These are phyloP conservation scores for Drosophila arawakana DNA, from an alignment of 1,140 invertebrate species.

Conservation along the genomic window DNA sequence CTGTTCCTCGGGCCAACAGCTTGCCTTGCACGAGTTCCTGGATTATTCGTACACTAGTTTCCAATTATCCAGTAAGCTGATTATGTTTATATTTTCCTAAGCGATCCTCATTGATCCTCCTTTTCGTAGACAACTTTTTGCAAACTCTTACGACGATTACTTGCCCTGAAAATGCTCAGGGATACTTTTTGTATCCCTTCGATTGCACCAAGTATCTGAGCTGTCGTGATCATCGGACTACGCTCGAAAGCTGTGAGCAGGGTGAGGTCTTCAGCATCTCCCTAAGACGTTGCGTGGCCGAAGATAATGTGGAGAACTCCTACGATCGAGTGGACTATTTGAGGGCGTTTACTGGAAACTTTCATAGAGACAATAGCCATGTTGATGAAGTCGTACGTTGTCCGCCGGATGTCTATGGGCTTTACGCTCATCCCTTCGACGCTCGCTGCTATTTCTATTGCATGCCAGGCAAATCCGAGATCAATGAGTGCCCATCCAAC, in stretches of 20 bases:
- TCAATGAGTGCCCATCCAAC: conserved; percentile 44
- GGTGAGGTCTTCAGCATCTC: conserved; percentile 68
- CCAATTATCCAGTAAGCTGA: conserved; percentile 50
- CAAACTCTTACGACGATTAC: conserved; percentile 39
- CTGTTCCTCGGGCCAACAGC: conserved; percentile 23
- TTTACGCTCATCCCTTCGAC: conserved; percentile 85
- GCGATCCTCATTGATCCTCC: conserved; percentile 34
- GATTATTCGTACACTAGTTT: conserved; percentile 35
- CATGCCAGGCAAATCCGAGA: conserved; percentile 85
- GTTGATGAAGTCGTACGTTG: conserved; percentile 39
- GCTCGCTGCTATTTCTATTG: conserved; percentile 89
- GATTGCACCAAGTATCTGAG: conserved; percentile 88
- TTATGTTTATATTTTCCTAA: not conserved
- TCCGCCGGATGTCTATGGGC: conserved; percentile 51
- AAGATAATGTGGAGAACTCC: conserved; percentile 26
- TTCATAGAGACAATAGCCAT: conserved; percentile 39
- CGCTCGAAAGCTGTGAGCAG: conserved; percentile 86
- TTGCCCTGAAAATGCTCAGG: conserved; percentile 66
- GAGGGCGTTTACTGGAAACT: not conserved
- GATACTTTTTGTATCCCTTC: conserved; percentile 86
- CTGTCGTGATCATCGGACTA: conserved; percentile 86
- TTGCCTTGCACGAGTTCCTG: conserved; percentile 44
- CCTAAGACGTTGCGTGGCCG: conserved; percentile 44
- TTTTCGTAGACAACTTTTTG: conserved; percentile 32
- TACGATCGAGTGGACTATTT: conserved; percentile 63